A percentile compares a stretch with the other conserved stretches of the same genome.
Conservation (phyloP, 2,113 vertebrate genomes). For the Cyphomyrus plagiostoma region DNA sequence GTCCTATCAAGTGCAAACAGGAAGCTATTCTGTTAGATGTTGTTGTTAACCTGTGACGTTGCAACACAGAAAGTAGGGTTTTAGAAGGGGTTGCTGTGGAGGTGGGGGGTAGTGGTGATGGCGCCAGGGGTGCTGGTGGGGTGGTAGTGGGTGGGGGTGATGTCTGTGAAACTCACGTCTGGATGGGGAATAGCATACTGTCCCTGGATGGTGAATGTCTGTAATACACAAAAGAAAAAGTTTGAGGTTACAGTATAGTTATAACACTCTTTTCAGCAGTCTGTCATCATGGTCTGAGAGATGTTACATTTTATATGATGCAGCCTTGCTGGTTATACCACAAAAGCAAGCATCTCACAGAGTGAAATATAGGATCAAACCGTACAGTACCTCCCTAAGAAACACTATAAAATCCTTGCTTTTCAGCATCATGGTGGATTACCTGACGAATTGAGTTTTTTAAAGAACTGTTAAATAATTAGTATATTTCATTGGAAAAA, state of each 20-base stretch:
- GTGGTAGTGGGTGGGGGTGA: conserved; percentile 35
- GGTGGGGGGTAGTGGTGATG: background rate
- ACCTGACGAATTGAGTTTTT: background rate
- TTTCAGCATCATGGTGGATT: background rate
- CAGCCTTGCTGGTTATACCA: background rate
- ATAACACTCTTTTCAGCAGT: background rate
- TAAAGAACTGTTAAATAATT: background rate
- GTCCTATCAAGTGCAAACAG: conserved; percentile 25
- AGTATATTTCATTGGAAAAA: background rate
- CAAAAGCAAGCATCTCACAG: background rate
- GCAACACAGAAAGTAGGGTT: conserved; percentile 16
- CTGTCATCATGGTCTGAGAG: background rate
- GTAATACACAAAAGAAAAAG: conserved; percentile 45
- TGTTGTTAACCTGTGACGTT: conserved; percentile 9
- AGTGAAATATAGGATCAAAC: background rate
- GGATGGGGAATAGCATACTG: conserved; percentile 86
- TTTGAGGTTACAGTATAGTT: conserved; percentile 2
- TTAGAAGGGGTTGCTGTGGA: conserved; percentile 51
- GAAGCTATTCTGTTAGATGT: conserved; percentile 49
- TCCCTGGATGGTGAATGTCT: conserved; percentile 84
- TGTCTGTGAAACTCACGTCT: conserved; percentile 77
- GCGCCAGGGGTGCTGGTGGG: background rate
- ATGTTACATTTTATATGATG: background rate
- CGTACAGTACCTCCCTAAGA: background rate
- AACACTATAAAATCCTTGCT: background rate